Evolutionary conservation across 2,888 invertebrate species (phyloP).

Genomic region (Pyrrhia umbra): DNA sequence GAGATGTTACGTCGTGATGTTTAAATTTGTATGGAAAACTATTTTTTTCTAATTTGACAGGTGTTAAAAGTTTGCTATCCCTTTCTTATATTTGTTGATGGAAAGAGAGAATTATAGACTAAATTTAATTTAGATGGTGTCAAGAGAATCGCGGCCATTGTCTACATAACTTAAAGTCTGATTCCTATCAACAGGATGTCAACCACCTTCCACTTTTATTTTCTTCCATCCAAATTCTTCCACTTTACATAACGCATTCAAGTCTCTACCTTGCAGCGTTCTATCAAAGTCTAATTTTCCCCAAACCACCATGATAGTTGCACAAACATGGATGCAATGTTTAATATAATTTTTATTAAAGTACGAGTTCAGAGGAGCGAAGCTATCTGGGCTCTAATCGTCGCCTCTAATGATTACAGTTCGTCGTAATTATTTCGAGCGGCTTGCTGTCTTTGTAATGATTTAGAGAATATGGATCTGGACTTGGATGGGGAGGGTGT

Average conservation of each 20-base stretch:
- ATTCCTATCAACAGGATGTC: slow-evolving; percentile 19
- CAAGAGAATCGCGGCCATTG: not conserved
- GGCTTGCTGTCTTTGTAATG: slow-evolving; percentile 67
- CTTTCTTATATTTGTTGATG: too few relatives aligned
- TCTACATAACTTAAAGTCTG: not conserved
- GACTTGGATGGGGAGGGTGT: slow-evolving; percentile 18
- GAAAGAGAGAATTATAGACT: too few relatives aligned
- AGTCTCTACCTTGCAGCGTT: slow-evolving; percentile 1
- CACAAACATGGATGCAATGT: slow-evolving; percentile 75
- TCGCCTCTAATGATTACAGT: slow-evolving; percentile 86
- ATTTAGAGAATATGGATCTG: slow-evolving; percentile 67
- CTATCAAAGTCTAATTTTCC: slow-evolving; percentile 15
- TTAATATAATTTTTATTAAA: slow-evolving; percentile 88
- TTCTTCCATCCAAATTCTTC: slow-evolving; percentile 31
- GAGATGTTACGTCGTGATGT: too few relatives aligned
- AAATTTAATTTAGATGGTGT: too few relatives aligned
- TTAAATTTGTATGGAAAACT: too few relatives aligned
- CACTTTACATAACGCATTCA: not conserved
- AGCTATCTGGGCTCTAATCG: slow-evolving; percentile 86
- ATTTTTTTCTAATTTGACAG: too few relatives aligned
- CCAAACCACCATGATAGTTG: slow-evolving; percentile 43
- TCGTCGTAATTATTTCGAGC: slow-evolving; percentile 87
- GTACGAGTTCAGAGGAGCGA: slow-evolving; percentile 84
- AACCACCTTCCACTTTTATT: slow-evolving; percentile 20
- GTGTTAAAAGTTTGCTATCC: too few relatives aligned